Evolutionary conservation across 92 coral and sea anemone species (phyloP).

Genomic region (Micromussa lordhowensis): DNA sequence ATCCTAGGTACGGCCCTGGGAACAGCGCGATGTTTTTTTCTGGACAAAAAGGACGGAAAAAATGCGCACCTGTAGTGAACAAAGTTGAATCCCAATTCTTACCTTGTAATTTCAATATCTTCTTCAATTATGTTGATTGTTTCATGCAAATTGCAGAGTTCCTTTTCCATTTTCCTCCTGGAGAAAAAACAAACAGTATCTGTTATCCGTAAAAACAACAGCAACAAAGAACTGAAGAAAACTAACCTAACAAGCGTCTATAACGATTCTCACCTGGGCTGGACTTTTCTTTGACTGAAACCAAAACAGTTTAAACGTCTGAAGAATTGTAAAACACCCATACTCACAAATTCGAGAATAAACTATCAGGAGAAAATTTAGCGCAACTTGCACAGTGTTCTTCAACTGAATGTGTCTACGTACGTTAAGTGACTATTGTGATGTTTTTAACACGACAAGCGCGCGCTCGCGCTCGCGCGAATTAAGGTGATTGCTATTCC

Average conservation of each 20-base stretch:
- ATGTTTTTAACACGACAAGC: background rate
- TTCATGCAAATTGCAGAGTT: background rate
- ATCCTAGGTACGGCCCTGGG: no score
- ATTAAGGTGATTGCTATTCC: no score
- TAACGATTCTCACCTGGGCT: background rate
- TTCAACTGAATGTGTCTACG: background rate
- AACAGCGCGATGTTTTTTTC: background rate
- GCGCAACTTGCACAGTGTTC: background rate
- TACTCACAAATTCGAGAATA: background rate
- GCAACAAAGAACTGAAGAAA: background rate
- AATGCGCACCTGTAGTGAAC: background rate
- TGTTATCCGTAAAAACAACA: background rate
- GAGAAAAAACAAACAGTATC: background rate
- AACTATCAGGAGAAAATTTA: background rate
- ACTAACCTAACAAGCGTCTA: background rate
- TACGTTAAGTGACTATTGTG: background rate
- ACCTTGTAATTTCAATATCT: background rate
- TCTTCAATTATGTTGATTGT: background rate
- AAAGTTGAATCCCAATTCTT: background rate
- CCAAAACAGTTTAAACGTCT: constrained; percentile 1
- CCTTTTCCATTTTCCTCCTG: background rate
- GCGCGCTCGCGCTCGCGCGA: background rate
- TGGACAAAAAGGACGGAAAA: background rate
- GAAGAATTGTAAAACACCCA: constrained; percentile 4
- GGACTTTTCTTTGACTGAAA: background rate